A percentile compares a stretch with the other conserved stretches of the same genome.
Conservation (phyloP, 2,888 invertebrate species). For the Candidula unifasciata region DNA sequence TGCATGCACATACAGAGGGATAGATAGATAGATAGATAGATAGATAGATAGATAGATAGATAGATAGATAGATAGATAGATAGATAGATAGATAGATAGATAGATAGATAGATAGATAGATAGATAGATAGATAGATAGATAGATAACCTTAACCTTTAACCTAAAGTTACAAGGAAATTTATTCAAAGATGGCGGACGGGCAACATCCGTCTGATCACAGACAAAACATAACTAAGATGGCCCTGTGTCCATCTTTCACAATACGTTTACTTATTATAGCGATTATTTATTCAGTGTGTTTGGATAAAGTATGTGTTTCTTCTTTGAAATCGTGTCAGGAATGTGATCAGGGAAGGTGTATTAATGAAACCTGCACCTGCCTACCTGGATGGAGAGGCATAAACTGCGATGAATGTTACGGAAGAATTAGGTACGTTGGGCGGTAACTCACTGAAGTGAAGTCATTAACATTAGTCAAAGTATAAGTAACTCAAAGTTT, state of each 20-base stretch:
- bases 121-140: too few relatives aligned
- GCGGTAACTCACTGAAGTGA: too few relatives aligned
- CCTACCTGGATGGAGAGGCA: conserved; percentile 89
- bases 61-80: too few relatives aligned
- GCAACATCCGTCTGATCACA: conserved; percentile 27
- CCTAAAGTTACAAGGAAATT: conserved; percentile 24
- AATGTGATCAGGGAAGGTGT: conserved; percentile 86
- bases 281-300: neutral
- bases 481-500: too few relatives aligned
- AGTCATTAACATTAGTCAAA: too few relatives aligned
- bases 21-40: too few relatives aligned
- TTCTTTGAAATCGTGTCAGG: conserved; percentile 30
- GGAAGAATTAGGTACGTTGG: conserved; percentile 67
- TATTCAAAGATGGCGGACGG: conserved; percentile 43
- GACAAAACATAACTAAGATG: neutral
- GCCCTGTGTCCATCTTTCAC: neutral
- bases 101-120: too few relatives aligned
- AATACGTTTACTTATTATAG: conserved; percentile 8
- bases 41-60: too few relatives aligned
- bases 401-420: conserved; percentile 85
- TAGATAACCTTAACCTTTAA: neutral
- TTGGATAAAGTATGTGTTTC: conserved; percentile 3
- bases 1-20: too few relatives aligned
- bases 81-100: too few relatives aligned
- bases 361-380: conserved; percentile 88